These are phyloP conservation scores for Eulacestoma nigropectus DNA, from an alignment of 2,113 vertebrate genomes.

Conservation along the genomic window DNA sequence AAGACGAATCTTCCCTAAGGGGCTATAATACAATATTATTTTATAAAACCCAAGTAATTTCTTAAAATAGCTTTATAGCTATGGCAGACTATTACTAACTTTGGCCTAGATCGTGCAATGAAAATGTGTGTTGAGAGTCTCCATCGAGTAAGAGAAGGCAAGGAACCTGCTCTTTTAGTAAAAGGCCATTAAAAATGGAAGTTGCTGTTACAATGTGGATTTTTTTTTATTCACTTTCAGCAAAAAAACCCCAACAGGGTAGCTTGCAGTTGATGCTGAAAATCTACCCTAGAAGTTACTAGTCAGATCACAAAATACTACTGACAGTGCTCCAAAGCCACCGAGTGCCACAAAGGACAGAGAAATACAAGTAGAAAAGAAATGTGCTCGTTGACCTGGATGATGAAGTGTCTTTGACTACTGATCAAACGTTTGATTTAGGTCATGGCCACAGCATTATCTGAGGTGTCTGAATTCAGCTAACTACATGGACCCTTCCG, in stretches of 20 bases:
- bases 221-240: neutral
- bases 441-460: neutral
- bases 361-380: neutral
- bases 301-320: neutral
- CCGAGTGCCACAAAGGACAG: fast-evolving
- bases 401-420: neutral
- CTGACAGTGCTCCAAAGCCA: neutral
- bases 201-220: neutral
- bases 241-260: neutral
- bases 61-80: neutral
- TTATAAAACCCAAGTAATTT: neutral
- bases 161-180: neutral
- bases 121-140: neutral
- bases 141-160: neutral
- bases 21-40: neutral
- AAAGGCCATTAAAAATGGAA: neutral
- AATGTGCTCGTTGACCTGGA: neutral
- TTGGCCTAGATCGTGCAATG: neutral
- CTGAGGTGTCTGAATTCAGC: neutral
- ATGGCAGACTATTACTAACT: neutral
- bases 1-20: constrained; percentile 18
- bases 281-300: neutral
- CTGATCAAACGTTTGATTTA: neutral
- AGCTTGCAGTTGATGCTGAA: neutral
- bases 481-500: fast-evolving